Conservation (phyloP, 1,140 invertebrate genomes). For the Lepidostoma basale region DNA sequence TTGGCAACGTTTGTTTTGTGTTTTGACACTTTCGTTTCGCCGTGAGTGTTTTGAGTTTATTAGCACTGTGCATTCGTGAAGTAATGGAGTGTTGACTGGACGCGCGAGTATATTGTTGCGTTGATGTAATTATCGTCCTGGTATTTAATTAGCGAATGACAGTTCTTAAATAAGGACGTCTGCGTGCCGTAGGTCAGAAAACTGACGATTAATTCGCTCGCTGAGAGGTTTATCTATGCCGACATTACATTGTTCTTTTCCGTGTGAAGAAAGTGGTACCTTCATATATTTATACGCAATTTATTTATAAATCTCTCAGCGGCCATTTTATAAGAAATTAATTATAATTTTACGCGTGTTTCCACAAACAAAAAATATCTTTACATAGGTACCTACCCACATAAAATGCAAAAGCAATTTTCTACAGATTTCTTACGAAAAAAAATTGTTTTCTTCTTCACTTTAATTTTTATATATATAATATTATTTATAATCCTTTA, state of each 20-base stretch:
- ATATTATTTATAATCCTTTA: no score
- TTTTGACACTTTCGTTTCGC: slow-evolving; percentile 4
- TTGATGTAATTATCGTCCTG: slow-evolving; percentile 30
- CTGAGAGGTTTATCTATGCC: slow-evolving; percentile 1
- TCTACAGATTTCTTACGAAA: no score
- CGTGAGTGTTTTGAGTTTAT: not conserved
- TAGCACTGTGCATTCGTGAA: slow-evolving; percentile 19
- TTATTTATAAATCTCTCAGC: no score
- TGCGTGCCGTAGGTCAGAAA: slow-evolving; percentile 8
- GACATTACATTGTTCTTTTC: not conserved
- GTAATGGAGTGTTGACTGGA: slow-evolving; percentile 10
- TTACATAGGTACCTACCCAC: no score
- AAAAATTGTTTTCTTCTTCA: no score
- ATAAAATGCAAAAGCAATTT: no score
- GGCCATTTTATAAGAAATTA: no score
- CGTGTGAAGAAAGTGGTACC: not conserved
- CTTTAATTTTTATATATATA: no score
- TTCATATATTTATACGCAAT: no score
- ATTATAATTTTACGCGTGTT: no score
- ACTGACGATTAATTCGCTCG: not conserved
- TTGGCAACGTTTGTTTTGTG: slow-evolving; percentile 24
- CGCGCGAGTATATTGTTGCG: slow-evolving; percentile 17
- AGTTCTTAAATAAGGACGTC: slow-evolving; percentile 4
- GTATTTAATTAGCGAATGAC: slow-evolving; percentile 24
- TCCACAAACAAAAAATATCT: no score